A percentile compares a stretch with the other conserved stretches of the same genome.
Conservation (phyloP, 2,797 vertebrate genomes). For the Todus mexicanus region DNA sequence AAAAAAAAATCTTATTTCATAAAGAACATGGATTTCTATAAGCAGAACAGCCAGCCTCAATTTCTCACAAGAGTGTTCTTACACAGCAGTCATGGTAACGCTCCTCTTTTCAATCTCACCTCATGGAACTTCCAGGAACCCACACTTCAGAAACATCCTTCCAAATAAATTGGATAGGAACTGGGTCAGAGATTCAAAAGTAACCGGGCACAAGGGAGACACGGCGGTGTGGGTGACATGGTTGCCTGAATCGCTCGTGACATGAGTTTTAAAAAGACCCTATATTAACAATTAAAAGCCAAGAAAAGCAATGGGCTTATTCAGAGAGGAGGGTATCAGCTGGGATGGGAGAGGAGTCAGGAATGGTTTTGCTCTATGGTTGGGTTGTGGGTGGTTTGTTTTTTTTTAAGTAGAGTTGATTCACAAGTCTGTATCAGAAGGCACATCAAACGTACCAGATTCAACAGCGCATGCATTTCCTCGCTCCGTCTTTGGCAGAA, state of each 20-base stretch:
- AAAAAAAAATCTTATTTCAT: neutral
- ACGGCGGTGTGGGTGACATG: neutral
- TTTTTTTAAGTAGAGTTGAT: neutral
- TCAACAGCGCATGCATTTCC: slow-evolving; percentile 70
- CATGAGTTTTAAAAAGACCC: neutral
- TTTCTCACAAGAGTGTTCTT: neutral
- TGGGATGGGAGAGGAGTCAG: neutral
- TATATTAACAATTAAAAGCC: neutral
- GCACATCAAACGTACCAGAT: slow-evolving; percentile 72
- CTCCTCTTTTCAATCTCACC: neutral
- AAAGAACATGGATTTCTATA: neutral
- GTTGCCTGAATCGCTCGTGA: neutral
- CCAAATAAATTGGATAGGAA: neutral
- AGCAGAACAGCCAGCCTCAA: neutral
- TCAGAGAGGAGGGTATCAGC: neutral
- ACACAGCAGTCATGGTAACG: neutral
- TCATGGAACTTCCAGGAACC: neutral
- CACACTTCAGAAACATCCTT: neutral
- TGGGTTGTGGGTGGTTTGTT: neutral
- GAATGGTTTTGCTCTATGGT: neutral
- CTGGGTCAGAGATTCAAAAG: neutral
- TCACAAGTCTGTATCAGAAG: neutral
- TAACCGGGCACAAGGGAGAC: neutral
- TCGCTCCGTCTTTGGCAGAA: slow-evolving; percentile 79
- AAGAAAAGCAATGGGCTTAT: neutral